phyloP scores from a whole-genome alignment of 2,888 invertebrate genomes.

The Liposcelis brunnea region DNA sequence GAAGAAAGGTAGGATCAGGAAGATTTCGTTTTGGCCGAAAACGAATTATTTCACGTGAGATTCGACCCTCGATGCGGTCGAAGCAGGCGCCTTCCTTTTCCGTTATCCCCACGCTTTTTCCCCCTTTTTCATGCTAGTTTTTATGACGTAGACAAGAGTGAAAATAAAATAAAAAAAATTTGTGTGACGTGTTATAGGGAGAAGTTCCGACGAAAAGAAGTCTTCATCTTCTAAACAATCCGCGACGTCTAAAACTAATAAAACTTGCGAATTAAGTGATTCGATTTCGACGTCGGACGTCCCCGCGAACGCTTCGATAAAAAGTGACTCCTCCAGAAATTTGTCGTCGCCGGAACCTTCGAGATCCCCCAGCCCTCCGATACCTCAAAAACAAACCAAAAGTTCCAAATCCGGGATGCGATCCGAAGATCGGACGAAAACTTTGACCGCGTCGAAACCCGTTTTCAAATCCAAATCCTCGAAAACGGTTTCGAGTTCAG shows the following conservation, averaged over 20 bases:
- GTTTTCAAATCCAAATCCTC: neutral
- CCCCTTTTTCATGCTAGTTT: no score
- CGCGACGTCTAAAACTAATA: neutral
- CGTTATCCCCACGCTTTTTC: no score
- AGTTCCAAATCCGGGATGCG: constrained; percentile 1
- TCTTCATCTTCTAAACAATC: no score
- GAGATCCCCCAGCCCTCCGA: neutral
- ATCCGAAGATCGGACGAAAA: constrained; percentile 1
- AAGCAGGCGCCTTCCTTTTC: no score
- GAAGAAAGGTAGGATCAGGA: constrained; percentile 54
- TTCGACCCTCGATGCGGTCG: no score
- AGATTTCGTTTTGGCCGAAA: constrained; percentile 57
- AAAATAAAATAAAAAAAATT: no score
- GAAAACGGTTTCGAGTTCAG: neutral
- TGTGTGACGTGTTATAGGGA: constrained; percentile 4
- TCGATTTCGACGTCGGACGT: neutral
- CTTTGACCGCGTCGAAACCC: no score
- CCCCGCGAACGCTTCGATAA: no score
- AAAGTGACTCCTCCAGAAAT: no score
- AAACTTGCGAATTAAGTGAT: neutral
- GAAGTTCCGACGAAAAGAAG: neutral
- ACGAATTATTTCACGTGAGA: constrained; percentile 34
- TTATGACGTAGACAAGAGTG: no score
- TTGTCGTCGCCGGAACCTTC: neutral
- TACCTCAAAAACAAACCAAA: neutral